Conservation (phyloP, 1,140 invertebrate genomes). For the Stegodyphus dumicola region DNA sequence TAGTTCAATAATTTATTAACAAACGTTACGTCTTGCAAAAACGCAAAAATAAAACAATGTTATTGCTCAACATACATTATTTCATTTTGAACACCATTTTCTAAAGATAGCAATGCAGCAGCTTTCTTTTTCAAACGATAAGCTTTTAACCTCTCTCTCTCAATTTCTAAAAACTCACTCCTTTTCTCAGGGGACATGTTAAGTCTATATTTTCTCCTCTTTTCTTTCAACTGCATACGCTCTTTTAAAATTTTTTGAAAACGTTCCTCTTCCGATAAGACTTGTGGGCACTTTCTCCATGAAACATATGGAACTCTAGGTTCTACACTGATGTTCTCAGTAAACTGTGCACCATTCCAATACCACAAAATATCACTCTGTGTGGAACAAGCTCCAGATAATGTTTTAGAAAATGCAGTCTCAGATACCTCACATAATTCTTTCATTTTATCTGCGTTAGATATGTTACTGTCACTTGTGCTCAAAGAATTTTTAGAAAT, state of each 20-base stretch:
- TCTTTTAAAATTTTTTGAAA: slow-evolving; percentile 25
- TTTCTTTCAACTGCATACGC: not conserved
- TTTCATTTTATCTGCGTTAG: too few relatives aligned
- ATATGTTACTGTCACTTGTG: too few relatives aligned
- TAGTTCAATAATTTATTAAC: not conserved
- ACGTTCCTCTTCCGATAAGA: slow-evolving; percentile 11
- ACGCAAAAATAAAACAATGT: not conserved
- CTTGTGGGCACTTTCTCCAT: not conserved
- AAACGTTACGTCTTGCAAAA: not conserved
- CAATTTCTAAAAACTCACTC: slow-evolving; percentile 12
- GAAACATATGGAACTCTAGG: too few relatives aligned
- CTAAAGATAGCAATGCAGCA: not conserved
- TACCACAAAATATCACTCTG: slow-evolving; percentile 45
- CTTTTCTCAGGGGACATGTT: slow-evolving; percentile 8
- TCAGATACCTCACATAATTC: too few relatives aligned
- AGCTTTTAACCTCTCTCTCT: slow-evolving; percentile 30
- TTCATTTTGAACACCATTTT: not conserved
- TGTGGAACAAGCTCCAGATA: not conserved
- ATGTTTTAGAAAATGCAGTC: not conserved
- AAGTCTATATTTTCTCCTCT: slow-evolving; percentile 10
- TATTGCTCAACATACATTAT: not conserved
- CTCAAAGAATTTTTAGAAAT: too few relatives aligned
- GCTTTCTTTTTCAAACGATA: slow-evolving; percentile 25
- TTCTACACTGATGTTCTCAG: not conserved
- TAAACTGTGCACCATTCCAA: slow-evolving; percentile 24